These are phyloP conservation scores for Aspidapion aeneum DNA, from an alignment of 2,888 invertebrate genomes.

Conservation along the genomic window DNA sequence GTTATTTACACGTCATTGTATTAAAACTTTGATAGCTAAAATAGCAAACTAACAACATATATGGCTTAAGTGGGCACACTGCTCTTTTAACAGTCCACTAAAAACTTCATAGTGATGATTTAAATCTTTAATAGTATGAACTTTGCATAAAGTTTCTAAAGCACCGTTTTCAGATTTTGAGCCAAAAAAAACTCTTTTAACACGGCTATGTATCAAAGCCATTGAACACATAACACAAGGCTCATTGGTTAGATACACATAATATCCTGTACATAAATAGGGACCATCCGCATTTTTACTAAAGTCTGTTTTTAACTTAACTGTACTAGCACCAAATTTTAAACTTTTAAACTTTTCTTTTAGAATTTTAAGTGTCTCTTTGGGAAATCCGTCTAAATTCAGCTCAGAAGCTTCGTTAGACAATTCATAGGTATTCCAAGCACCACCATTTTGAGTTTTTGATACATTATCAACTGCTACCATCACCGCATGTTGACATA, in stretches of 20 bases:
- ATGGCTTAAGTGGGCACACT: no score
- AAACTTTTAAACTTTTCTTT: slow-evolving; percentile 27
- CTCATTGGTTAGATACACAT: slow-evolving; percentile 77
- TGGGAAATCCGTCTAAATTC: slow-evolving; percentile 47
- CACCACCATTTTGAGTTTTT: slow-evolving; percentile 75
- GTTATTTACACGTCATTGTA: no score
- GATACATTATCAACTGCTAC: slow-evolving; percentile 84
- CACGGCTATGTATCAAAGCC: slow-evolving; percentile 91
- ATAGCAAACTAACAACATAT: no score
- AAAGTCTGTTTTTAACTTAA: slow-evolving; percentile 42
- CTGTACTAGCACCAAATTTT: slow-evolving; percentile 49
- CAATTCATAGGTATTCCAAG: slow-evolving; percentile 49
- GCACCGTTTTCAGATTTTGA: slow-evolving; percentile 60
- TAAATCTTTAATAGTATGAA: slow-evolving; percentile 74
- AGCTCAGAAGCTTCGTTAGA: slow-evolving; percentile 2
- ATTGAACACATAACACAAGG: slow-evolving; percentile 96
- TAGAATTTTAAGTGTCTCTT: slow-evolving; percentile 36
- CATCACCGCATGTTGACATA: slow-evolving; percentile 82
- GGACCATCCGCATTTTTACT: slow-evolving; percentile 53
- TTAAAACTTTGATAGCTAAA: no score
- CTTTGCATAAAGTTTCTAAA: slow-evolving; percentile 64
- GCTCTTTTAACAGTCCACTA: slow-evolving; percentile 53
- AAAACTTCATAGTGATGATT: slow-evolving; percentile 94
- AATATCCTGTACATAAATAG: slow-evolving; percentile 86
- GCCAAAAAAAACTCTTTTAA: slow-evolving; percentile 76